phyloP scores from a whole-genome alignment of 2,113 vertebrate genomes.

The Oncorhynchus masou region DNA sequence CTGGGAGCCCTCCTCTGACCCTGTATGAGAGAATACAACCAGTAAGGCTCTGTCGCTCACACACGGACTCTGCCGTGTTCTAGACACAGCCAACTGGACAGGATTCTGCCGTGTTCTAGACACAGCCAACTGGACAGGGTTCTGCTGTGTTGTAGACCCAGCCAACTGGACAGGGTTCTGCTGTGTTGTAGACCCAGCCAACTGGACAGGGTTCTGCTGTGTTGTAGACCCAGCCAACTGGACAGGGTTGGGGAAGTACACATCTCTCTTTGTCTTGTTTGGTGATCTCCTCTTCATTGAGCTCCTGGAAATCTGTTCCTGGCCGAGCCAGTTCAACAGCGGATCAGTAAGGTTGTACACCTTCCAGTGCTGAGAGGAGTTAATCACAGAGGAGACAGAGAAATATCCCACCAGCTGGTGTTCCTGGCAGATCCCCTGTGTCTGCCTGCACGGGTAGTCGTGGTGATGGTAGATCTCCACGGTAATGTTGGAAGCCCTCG shows the following conservation, averaged over 20 bases:
- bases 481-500: conserved; percentile 25
- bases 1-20: conserved; percentile 59
- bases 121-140: background rate
- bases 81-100: background rate
- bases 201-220: no score
- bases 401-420: conserved; percentile 72
- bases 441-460: conserved; percentile 39
- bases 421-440: conserved; percentile 47
- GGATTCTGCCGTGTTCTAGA: background rate
- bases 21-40: conserved; percentile 77
- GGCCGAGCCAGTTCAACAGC: conserved; percentile 73
- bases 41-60: conserved; percentile 67
- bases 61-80: background rate
- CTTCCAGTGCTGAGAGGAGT: conserved; percentile 71
- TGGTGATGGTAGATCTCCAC: conserved; percentile 79
- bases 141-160: background rate
- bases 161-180: no score
- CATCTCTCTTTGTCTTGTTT: conserved; percentile 32
- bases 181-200: no score
- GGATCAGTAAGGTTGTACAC: conserved; percentile 79
- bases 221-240: background rate
- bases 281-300: conserved; percentile 14
- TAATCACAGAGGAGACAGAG: conserved; percentile 62
- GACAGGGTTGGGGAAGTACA: conserved; percentile 2
- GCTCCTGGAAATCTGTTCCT: conserved; percentile 8